Evolutionary conservation across 2,888 invertebrate species (phyloP), one percentile per base, ranked within the genome.

Genomic region (Oeneis ivallda): DNA sequence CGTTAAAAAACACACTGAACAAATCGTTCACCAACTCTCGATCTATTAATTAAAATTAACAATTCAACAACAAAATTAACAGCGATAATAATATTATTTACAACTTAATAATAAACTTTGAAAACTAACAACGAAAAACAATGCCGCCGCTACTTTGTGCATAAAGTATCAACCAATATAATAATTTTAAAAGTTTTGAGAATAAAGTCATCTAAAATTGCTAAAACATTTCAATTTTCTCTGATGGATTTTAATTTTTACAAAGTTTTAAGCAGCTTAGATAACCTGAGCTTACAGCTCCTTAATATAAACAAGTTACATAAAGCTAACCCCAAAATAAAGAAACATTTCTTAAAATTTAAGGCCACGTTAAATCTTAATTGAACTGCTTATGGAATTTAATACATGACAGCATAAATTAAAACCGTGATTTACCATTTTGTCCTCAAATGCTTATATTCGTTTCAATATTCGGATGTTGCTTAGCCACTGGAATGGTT

Each of bases 21-120:
- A 56, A 41, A 56, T 19, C 39, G 17, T 56, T 17, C 41, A 13
- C 19, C 56, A 41, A 41, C 41, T 56, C 56, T 41, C 19, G 39
- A 19, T 15, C 49, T 49, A 65, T 66, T 66, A 70, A 68, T 66
- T 68, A 67, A 39, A 68, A 68, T 67, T 67, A 64, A 72, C 72
- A 72, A 69, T 70, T 59, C 45, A 62, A 69, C 59, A 62, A 69
- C 54, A 58, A 70, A 69, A 50, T 47, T 67, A 71, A 71, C 69
- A 70, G 71, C 66, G 64, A 73, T 70, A 68, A 68, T 70, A 68
- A 71, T 75, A 72, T 77, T 79, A 79, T 79, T 76, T 79, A 79
- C 79, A 80, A 79, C 78, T 76, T 80, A 72, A 7, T 10, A 50
- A 67, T 71, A 80, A 71, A 77, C 72, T 75, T 76, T 75, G 69